A percentile compares a stretch with the other conserved stretches of the same genome.
Conservation (phyloP, 2,888 invertebrate genomes). For the Diaphora mendica region DNA sequence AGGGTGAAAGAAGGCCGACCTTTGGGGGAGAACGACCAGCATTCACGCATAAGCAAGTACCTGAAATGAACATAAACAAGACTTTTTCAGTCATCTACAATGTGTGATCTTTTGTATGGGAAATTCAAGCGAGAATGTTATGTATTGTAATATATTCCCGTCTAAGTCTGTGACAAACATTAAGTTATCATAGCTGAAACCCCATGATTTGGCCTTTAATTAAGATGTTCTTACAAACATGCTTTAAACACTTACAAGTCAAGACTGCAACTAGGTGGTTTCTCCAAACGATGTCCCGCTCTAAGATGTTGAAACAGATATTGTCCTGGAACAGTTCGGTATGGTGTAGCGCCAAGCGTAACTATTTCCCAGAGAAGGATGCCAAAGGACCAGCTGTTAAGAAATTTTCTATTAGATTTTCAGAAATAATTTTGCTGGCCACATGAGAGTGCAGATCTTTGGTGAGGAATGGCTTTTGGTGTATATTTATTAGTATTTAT, state of each 20-base stretch:
- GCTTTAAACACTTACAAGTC: slow-evolving; percentile 90
- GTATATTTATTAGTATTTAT: no score
- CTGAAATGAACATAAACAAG: slow-evolving; percentile 66
- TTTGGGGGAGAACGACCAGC: slow-evolving; percentile 97
- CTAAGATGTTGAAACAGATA: slow-evolving; percentile 96
- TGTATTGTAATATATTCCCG: neutral
- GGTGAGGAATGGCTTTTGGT: no score
- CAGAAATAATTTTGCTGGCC: neutral
- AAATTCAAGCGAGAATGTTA: no score
- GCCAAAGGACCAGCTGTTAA: slow-evolving; percentile 96
- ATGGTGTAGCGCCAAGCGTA: slow-evolving; percentile 98
- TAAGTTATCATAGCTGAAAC: neutral
- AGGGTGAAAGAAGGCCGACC: slow-evolving; percentile 95
- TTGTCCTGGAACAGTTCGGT: slow-evolving; percentile 97
- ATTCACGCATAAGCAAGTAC: slow-evolving; percentile 98
- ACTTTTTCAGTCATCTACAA: neutral
- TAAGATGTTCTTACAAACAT: neutral
- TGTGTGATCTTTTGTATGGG: neutral
- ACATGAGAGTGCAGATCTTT: no score
- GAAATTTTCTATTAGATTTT: neutral
- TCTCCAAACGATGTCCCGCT: slow-evolving; percentile 97
- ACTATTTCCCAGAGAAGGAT: slow-evolving; percentile 99
- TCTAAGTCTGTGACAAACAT: neutral
- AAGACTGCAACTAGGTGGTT: slow-evolving; percentile 96
- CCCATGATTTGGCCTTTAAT: neutral